Percentiles rank a stretch among this genome's conserved stretches.
Conservation (phyloP, 2,888 invertebrate genomes). For the Chymomyza caudatula region DNA sequence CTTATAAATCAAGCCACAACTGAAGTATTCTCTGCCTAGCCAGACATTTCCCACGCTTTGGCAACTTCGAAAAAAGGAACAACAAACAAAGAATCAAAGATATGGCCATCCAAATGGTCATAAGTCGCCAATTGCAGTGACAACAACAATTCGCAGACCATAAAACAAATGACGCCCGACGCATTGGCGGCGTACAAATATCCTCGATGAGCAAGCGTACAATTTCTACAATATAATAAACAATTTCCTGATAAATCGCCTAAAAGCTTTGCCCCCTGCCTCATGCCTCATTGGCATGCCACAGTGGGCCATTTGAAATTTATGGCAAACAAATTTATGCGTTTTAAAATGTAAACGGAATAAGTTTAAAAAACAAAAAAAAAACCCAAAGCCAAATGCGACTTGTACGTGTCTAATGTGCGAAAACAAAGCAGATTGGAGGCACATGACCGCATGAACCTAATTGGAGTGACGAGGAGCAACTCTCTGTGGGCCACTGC, state of each 20-base stretch:
- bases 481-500: constrained; percentile 37
- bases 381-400: constrained; percentile 22
- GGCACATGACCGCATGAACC: not conserved
- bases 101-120: constrained; percentile 48
- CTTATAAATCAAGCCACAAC: constrained; percentile 53
- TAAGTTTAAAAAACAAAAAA: constrained; percentile 22
- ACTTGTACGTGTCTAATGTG: constrained; percentile 68
- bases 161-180: constrained; percentile 51
- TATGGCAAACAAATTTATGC: constrained; percentile 59
- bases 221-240: constrained; percentile 63
- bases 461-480: constrained; percentile 20
- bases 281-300: constrained; percentile 60
- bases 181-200: constrained; percentile 16
- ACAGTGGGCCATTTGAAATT: constrained; percentile 31
- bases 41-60: constrained; percentile 60
- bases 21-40: constrained; percentile 27
- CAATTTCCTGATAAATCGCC: constrained; percentile 67
- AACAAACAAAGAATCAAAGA: constrained; percentile 25
- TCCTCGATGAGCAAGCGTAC: constrained; percentile 55
- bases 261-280: constrained; percentile 14
- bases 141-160: constrained; percentile 26
- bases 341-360: constrained; percentile 63
- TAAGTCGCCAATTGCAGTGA: constrained; percentile 28
- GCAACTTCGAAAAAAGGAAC: constrained; percentile 11
- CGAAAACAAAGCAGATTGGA: constrained; percentile 32